Conservation (phyloP, 1,140 invertebrate species). For the Whitmania pigra region DNA sequence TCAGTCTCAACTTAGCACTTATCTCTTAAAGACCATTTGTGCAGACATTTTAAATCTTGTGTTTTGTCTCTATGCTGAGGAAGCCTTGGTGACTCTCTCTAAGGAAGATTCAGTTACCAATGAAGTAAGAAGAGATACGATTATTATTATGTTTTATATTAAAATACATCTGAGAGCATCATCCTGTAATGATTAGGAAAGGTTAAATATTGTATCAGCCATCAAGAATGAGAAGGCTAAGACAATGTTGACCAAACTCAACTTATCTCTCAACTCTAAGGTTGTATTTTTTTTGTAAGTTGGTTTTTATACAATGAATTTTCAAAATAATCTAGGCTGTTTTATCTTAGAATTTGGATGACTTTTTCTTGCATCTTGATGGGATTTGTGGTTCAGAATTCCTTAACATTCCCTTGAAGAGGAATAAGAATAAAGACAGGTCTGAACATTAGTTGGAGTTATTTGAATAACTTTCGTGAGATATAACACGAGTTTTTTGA, state of each 20-base stretch:
- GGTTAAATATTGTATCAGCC: conserved; percentile 45
- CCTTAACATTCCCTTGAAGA: conserved; percentile 71
- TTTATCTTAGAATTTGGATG: conserved; percentile 48
- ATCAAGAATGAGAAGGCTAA: conserved; percentile 52
- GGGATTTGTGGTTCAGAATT: conserved; percentile 50
- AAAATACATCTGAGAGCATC: no score
- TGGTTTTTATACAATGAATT: conserved; percentile 10
- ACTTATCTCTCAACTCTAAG: conserved; percentile 40
- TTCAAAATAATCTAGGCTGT: conserved; percentile 12
- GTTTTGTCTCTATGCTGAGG: conserved; percentile 43
- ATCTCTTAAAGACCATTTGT: conserved; percentile 70
- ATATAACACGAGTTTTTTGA: no score
- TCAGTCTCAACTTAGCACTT: conserved; percentile 59
- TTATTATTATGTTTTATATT: no score
- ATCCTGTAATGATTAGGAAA: conserved; percentile 34
- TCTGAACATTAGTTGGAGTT: conserved; percentile 30
- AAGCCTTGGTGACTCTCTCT: conserved; percentile 38
- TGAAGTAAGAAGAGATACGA: no score
- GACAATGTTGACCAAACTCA: conserved; percentile 35
- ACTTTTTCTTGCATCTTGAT: conserved; percentile 63
- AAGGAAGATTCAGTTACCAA: no score
- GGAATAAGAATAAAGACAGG: conserved; percentile 76
- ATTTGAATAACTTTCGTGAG: no score
- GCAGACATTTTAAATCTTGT: conserved; percentile 69
- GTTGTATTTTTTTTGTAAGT: conserved; percentile 35